Evolutionary conservation across 2,113 vertebrate species (phyloP), one percentile per base, ranked within the genome.

Genomic region (Engraulis encrasicolus): DNA sequence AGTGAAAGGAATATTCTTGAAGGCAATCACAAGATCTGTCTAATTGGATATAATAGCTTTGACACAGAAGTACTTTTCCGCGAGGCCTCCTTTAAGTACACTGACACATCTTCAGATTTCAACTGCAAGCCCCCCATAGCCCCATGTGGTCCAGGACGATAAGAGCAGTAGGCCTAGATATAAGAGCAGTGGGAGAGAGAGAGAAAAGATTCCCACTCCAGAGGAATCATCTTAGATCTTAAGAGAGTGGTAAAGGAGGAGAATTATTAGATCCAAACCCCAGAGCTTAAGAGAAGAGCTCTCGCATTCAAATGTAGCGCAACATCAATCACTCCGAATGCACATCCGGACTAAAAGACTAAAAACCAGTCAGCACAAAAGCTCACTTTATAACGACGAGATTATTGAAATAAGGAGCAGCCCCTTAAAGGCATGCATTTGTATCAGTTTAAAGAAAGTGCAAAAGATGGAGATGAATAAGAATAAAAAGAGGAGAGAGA

Each of bases 401-500:
- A 82, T 86, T 82, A 48, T 85, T 86, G 81, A 89, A 80, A 31
- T 58, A 81, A 82, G 38, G 74, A 49, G 78, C 58, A 74, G n/a
- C n/a, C 27, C 11, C 66, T 74, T 74, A 66, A 80, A 84, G 85
- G 84, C 85, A 80, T 82, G 82, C 87, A 87, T 87, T 66, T 78
- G 87, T 90, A 89, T 48, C 86, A 81, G 89, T 93, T 94, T 74
- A 74, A 31, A 66, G 31, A 27, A 74, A 74, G 31, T 12, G 14
- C 27, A 11, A 7, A 66, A 74, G 66, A 74, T 12, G 31, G 66
- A 74, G 3, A 74, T 34, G 61, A 93, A 90, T 23, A 89, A 93
- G 91, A 94, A 95, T n/a, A n/a, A n/a, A n/a, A n/a, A n/a, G n/a
- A n/a, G n/a, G n/a, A 94, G 96, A 95, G 94, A 93, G 95, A 94